phyloP scores from a whole-genome alignment of 1,140 invertebrate genomes.

The Antheraea mylitta region DNA sequence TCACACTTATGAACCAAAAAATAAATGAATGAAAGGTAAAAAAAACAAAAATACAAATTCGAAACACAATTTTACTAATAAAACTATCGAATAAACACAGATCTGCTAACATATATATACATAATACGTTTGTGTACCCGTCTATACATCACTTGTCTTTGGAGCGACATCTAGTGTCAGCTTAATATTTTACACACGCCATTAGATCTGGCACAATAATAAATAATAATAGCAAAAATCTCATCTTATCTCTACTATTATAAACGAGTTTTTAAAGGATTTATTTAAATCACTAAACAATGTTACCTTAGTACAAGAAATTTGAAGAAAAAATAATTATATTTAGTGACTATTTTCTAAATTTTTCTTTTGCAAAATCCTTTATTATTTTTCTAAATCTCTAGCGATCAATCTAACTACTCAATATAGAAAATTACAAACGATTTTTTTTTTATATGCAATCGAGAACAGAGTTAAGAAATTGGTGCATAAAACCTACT shows the following conservation, averaged over 20 bases:
- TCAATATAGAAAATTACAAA: background rate
- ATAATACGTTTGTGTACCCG: slow-evolving; percentile 59
- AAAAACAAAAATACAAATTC: slow-evolving; percentile 40
- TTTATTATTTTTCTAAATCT: background rate
- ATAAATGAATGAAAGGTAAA: slow-evolving; percentile 21
- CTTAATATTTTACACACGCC: background rate
- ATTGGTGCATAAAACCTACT: background rate
- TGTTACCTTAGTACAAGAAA: background rate
- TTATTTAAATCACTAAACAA: background rate
- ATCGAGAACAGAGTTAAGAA: background rate
- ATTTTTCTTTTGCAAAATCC: background rate
- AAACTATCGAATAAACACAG: slow-evolving; percentile 28
- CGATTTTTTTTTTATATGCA: background rate
- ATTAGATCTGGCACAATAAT: background rate
- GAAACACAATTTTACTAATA: slow-evolving; percentile 52
- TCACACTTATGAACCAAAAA: too few relatives aligned
- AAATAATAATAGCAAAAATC: background rate
- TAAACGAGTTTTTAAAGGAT: background rate
- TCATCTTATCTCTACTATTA: background rate
- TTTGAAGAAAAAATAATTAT: background rate
- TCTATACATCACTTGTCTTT: slow-evolving; percentile 25
- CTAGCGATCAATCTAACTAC: background rate
- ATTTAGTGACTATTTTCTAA: background rate
- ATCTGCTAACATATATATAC: slow-evolving; percentile 32
- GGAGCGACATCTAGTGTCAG: slow-evolving; percentile 13